Conservation (phyloP, 1,140 invertebrate genomes). For the Sesamia nonagrioides region DNA sequence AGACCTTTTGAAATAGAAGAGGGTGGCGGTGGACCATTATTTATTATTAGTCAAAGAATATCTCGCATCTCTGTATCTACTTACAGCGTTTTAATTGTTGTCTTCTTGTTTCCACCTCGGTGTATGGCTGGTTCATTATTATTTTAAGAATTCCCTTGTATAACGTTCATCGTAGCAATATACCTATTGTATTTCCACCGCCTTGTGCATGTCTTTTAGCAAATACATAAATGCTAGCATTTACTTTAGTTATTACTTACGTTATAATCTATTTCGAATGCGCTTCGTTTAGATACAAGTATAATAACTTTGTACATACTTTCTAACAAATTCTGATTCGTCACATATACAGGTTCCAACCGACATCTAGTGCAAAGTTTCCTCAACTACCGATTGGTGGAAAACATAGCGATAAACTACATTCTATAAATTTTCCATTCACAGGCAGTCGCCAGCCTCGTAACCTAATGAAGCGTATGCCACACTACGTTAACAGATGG, state of each 20-base stretch:
- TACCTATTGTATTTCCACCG: not conserved
- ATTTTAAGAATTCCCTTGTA: not conserved
- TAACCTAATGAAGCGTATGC: conserved; percentile 7
- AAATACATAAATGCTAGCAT: not conserved
- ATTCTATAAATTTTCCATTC: conserved; percentile 3
- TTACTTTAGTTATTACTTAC: not conserved
- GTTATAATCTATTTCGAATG: not conserved
- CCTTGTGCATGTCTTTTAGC: not conserved
- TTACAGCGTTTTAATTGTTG: too few species aligned
- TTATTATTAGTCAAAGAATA: not conserved
- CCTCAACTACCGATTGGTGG: conserved; percentile 10
- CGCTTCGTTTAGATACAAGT: not conserved
- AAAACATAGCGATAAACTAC: conserved; percentile 3
- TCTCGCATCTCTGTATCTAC: not conserved
- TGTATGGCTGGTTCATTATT: not conserved
- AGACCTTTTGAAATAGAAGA: conserved; percentile 11
- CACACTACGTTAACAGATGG: conserved; percentile 28
- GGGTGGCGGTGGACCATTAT: too few species aligned
- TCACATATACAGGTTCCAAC: not conserved
- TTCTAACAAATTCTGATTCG: not conserved
- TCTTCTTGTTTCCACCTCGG: not conserved
- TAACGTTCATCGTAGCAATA: too few species aligned
- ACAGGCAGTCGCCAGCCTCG: not conserved
- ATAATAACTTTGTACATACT: not conserved
- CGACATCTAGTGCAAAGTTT: conserved; percentile 41